Evolutionary conservation across 2,113 vertebrate genomes (phyloP).

Genomic region (Cyanoramphus novaezelandiae): DNA sequence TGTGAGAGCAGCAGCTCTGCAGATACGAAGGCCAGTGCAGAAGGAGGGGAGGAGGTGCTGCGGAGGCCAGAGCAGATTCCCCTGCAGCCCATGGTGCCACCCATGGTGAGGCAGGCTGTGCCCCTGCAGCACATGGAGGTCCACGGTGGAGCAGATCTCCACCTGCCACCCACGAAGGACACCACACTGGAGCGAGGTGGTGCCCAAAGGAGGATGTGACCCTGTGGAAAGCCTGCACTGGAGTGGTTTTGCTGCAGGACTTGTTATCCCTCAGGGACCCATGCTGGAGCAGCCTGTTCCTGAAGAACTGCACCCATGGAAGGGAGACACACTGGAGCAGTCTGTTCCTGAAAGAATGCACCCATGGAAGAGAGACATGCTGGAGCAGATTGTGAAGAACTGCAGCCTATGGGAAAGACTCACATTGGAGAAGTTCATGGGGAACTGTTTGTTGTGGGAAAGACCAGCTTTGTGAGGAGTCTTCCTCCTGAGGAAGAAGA

Average conservation of each 20-base stretch:
- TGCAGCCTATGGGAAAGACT: neutral
- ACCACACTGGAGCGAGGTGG: accelerated
- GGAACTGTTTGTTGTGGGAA: neutral
- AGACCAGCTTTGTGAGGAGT: neutral
- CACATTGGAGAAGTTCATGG: neutral
- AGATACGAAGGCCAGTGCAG: neutral
- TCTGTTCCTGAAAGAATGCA: neutral
- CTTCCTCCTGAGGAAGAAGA: neutral
- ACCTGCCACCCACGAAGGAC: accelerated
- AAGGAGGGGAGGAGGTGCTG: neutral
- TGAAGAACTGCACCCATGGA: too few species aligned
- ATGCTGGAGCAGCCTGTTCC: accelerated
- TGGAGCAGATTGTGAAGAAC: neutral
- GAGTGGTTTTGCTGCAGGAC: neutral
- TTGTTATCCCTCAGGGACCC: accelerated
- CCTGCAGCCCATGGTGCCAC: neutral
- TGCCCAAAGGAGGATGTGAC: neutral
- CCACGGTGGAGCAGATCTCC: neutral
- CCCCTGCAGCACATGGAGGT: neutral
- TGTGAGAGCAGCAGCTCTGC: neutral
- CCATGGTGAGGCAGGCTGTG: neutral
- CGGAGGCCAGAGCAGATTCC: neutral
- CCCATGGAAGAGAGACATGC: accelerated
- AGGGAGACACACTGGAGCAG: accelerated
- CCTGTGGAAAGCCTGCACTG: accelerated